A percentile compares a stretch with the other conserved stretches of the same genome.
Evolutionary conservation across 2,113 vertebrate genomes (phyloP).

Genomic region (Cnemophilus loriae): DNA sequence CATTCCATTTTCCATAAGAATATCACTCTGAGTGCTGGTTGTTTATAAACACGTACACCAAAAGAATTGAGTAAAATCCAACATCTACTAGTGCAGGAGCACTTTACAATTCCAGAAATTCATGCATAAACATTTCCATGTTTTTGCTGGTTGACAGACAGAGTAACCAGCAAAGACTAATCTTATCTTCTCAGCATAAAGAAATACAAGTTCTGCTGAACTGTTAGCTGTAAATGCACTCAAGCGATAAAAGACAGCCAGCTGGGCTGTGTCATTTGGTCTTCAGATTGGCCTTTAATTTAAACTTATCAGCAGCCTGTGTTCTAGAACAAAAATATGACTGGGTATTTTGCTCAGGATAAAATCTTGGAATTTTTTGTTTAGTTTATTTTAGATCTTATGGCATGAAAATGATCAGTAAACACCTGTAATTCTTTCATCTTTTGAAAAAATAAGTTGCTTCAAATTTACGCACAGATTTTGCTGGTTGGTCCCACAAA

Average conservation of each 20-base stretch:
- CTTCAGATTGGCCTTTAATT: background rate
- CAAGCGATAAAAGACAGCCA: background rate
- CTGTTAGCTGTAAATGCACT: background rate
- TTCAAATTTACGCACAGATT: background rate
- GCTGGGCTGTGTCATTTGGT: background rate
- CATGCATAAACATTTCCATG: background rate
- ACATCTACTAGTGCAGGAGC: background rate
- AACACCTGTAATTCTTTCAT: background rate
- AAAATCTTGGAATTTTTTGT: background rate
- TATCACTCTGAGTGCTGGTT: background rate
- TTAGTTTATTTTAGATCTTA: background rate
- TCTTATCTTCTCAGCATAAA: background rate
- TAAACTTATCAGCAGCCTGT: background rate
- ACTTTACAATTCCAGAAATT: background rate
- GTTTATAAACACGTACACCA: background rate
- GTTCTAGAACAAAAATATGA: background rate
- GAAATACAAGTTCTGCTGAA: background rate
- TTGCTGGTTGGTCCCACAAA: background rate
- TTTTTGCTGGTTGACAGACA: background rate
- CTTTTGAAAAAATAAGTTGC: background rate
- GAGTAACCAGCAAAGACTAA: background rate
- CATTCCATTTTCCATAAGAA: background rate
- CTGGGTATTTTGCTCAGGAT: background rate
- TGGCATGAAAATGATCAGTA: accelerated
- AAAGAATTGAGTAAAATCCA: background rate